Percentiles rank a stretch among this genome's conserved stretches.
phyloP scores from a whole-genome alignment of 1,140 invertebrate genomes.

The Drosophila triauraria region DNA sequence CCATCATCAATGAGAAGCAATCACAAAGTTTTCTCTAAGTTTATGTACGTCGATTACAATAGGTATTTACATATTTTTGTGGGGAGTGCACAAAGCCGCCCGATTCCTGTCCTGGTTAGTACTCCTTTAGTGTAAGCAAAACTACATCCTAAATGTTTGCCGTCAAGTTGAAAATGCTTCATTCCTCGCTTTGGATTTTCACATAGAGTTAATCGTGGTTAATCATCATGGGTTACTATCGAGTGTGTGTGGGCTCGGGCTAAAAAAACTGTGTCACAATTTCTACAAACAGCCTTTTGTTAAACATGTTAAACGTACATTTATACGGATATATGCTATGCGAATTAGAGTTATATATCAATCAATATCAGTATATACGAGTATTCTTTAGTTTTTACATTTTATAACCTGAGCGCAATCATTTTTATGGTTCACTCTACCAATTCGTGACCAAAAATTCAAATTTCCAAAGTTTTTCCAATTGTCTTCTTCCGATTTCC shows the following conservation, averaged over 20 bases:
- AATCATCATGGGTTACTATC: conserved; percentile 19
- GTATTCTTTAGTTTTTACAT: conserved; percentile 43
- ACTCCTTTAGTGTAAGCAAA: conserved; percentile 37
- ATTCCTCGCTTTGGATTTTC: conserved; percentile 39
- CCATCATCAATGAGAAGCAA: conserved; percentile 71
- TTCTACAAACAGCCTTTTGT: conserved; percentile 84
- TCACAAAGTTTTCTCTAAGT: conserved; percentile 75
- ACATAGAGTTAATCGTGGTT: conserved; percentile 30
- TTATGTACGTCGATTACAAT: conserved; percentile 44
- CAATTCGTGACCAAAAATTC: conserved; percentile 24
- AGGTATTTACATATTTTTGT: conserved; percentile 57
- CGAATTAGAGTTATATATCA: conserved; percentile 35
- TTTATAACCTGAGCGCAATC: conserved; percentile 79
- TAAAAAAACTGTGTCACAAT: conserved; percentile 83
- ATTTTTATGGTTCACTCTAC: conserved; percentile 47
- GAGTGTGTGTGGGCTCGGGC: conserved; percentile 19
- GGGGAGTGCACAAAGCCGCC: conserved; percentile 38
- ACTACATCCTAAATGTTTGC: conserved; percentile 24
- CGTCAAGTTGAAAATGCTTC: conserved; percentile 34
- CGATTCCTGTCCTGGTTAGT: conserved; percentile 10
- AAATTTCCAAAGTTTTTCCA: conserved; percentile 42
- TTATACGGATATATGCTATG: conserved; percentile 43
- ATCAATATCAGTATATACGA: conserved; percentile 32
- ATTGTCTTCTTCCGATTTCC: conserved; percentile 14
- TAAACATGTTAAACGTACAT: conserved; percentile 79